These are phyloP conservation scores for Hyposmocoma kahamanoa DNA, from an alignment of 1,140 invertebrate genomes.

Conservation along the genomic window DNA sequence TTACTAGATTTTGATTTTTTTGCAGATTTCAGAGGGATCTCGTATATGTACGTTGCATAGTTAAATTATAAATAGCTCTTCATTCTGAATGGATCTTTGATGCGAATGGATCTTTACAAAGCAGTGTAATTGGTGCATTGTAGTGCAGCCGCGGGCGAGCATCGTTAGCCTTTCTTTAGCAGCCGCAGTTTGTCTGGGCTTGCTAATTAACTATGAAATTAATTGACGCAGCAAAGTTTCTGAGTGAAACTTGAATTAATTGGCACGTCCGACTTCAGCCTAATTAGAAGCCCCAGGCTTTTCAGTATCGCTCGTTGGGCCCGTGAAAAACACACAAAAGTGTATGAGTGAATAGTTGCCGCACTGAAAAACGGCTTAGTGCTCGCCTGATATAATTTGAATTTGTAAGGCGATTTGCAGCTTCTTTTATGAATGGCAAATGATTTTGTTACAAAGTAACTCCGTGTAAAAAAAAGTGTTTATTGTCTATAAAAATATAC, in stretches of 20 bases:
- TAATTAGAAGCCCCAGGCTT: slow-evolving; percentile 70
- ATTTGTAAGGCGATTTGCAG: too few relatives aligned
- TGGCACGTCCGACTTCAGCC: slow-evolving; percentile 70
- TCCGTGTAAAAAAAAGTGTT: too few relatives aligned
- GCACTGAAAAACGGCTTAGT: too few relatives aligned
- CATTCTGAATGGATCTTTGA: slow-evolving; percentile 39
- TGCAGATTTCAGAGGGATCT: too few relatives aligned
- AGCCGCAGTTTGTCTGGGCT: slow-evolving; percentile 60
- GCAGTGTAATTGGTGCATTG: slow-evolving; percentile 65
- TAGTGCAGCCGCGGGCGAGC: slow-evolving; percentile 53
- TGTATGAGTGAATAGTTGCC: slow-evolving; percentile 60
- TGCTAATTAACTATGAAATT: slow-evolving; percentile 74
- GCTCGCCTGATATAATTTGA: too few relatives aligned
- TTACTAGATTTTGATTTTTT: too few relatives aligned
- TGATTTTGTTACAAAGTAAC: too few relatives aligned
- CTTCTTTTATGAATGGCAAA: too few relatives aligned
- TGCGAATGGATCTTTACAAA: slow-evolving; percentile 45
- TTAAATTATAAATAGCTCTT: too few relatives aligned
- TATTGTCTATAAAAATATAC: too few relatives aligned
- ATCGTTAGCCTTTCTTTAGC: slow-evolving; percentile 69
- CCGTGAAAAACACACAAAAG: slow-evolving; percentile 70
- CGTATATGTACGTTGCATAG: too few relatives aligned
- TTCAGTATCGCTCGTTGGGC: slow-evolving; percentile 65
- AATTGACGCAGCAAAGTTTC: slow-evolving; percentile 72
- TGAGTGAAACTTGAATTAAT: slow-evolving; percentile 73